phyloP scores from a whole-genome alignment of 1,140 invertebrate species.

The Drosophila santomea region DNA sequence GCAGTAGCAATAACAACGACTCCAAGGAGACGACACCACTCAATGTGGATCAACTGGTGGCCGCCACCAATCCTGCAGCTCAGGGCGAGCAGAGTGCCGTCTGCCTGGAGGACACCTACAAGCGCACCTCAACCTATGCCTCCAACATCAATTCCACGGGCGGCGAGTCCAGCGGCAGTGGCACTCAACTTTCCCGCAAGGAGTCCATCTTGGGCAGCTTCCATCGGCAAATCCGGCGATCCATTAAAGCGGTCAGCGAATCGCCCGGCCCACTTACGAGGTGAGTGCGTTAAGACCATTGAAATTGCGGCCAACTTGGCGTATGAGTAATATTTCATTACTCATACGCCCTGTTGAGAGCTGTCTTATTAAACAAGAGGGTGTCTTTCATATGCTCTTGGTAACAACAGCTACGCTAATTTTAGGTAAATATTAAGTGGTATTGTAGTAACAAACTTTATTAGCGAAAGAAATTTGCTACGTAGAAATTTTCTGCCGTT shows the following conservation, averaged over 20 bases:
- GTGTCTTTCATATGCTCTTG: not conserved
- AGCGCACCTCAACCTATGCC: conserved; percentile 64
- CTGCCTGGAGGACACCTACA: conserved; percentile 47
- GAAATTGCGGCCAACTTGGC: not conserved
- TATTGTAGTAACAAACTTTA: not conserved
- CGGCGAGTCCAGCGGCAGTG: conserved; percentile 68
- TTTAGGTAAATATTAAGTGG: conserved; percentile 4
- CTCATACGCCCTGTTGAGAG: conserved; percentile 46
- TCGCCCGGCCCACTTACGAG: conserved; percentile 81
- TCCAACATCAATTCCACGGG: conserved; percentile 72
- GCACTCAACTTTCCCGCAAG: conserved; percentile 71
- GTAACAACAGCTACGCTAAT: not conserved
- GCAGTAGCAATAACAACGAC: conserved; percentile 35
- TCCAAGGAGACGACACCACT: conserved; percentile 47
- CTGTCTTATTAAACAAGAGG: not conserved
- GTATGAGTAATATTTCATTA: conserved; percentile 23
- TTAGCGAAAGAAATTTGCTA: not conserved
- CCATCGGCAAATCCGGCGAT: conserved; percentile 86
- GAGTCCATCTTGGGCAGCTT: conserved; percentile 85
- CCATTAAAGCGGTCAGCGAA: conserved; percentile 85
- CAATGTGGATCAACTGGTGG: conserved; percentile 55
- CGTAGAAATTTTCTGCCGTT: not conserved
- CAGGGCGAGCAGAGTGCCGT: conserved; percentile 3
- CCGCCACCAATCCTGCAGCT: conserved; percentile 6
- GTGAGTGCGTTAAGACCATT: conserved; percentile 58